Percentiles rank a stretch among this genome's conserved stretches.
These are phyloP conservation scores for Porites lutea DNA, from an alignment of 64 coral and sea anemone genomes.

Conservation along the genomic window DNA sequence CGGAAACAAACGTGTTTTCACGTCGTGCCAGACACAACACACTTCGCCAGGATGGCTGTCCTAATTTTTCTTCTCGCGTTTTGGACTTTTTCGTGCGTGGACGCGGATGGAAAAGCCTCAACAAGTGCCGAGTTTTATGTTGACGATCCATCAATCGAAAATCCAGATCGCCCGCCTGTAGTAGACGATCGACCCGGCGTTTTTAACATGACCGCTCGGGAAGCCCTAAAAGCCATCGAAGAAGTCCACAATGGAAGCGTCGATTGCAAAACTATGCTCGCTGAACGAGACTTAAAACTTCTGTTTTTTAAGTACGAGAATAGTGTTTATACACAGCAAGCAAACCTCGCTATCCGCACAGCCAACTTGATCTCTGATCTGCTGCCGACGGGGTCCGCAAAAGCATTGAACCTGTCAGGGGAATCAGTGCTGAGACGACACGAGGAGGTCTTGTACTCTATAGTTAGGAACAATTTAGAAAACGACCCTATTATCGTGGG, in stretches of 20 bases:
- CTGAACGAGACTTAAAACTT: constrained; percentile 73
- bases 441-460: constrained; percentile 53
- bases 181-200: constrained; percentile 58
- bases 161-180: constrained; percentile 61
- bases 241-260: constrained; percentile 72
- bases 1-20: neutral
- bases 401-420: neutral
- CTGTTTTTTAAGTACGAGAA: constrained; percentile 85
- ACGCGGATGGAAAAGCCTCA: neutral
- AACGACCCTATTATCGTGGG: constrained; percentile 81
- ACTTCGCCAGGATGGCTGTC: neutral
- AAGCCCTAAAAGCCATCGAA: constrained; percentile 77
- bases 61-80: neutral
- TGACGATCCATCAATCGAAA: constrained; percentile 68
- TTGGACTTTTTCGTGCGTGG: neutral
- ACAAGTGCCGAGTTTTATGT: neutral
- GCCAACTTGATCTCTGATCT: constrained; percentile 85
- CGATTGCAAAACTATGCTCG: constrained; percentile 81
- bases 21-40: neutral
- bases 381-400: constrained; percentile 67
- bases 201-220: constrained; percentile 82
- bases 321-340: constrained; percentile 77
- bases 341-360: constrained; percentile 77
- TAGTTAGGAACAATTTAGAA: constrained; percentile 84
- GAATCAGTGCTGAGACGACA: constrained; percentile 53